Conservation (phyloP, 2,888 invertebrate genomes). For the Neocrepidodera transversa region DNA sequence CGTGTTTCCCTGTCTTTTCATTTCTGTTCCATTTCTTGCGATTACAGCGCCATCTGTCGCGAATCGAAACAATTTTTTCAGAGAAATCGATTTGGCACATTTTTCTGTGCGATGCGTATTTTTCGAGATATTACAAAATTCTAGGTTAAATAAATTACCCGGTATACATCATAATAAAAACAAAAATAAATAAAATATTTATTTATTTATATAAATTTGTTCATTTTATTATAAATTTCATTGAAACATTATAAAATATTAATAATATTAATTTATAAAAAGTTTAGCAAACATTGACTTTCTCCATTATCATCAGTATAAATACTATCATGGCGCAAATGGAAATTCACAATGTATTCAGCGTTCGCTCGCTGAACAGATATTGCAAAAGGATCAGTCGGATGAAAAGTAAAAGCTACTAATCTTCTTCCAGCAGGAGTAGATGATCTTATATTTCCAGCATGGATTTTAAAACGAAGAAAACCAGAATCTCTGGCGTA, state of each 20-base stretch:
- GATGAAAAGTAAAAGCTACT: conserved; percentile 96
- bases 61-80: too few species aligned
- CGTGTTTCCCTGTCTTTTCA: too few species aligned
- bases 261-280: too few species aligned
- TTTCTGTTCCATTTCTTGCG: too few species aligned
- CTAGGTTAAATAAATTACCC: too few species aligned
- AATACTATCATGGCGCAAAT: conserved; percentile 68
- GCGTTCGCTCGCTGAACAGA: conserved; percentile 92
- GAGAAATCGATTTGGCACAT: too few species aligned
- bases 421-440: conserved; percentile 77
- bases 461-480: conserved; percentile 75
- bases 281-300: conserved; percentile 42
- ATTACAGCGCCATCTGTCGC: too few species aligned
- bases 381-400: conserved; percentile 94
- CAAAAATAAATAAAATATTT: too few species aligned
- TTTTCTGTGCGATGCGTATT: too few species aligned
- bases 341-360: conserved; percentile 95
- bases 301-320: conserved; percentile 31
- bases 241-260: neutral
- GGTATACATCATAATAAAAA: too few species aligned
- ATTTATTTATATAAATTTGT: neutral
- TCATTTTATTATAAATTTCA: neutral
- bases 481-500: conserved; percentile 82
- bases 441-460: conserved; percentile 71
- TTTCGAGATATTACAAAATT: too few species aligned